Evolutionary conservation across 1,140 invertebrate species (phyloP).

Genomic region (Drosophila guanche): DNA sequence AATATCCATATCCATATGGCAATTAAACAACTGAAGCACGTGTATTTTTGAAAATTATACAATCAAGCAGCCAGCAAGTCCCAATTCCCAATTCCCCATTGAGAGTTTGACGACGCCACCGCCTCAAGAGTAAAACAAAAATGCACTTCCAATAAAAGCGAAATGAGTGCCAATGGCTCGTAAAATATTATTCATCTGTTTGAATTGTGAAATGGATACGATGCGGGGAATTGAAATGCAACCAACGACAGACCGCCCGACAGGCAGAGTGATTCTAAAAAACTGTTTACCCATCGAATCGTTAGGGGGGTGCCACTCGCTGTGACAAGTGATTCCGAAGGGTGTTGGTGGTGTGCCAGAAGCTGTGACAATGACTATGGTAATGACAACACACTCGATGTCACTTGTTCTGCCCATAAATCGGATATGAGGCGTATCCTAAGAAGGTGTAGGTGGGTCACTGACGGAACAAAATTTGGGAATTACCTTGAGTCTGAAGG

Average conservation of each 20-base stretch:
- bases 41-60: slow-evolving; percentile 1
- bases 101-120: too few species aligned
- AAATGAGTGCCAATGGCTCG: not conserved
- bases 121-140: slow-evolving; percentile 8
- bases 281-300: not conserved
- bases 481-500: too few species aligned
- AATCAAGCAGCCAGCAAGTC: not conserved
- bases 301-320: slow-evolving; percentile 16
- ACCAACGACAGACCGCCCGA: slow-evolving; percentile 16
- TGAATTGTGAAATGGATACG: slow-evolving; percentile 31
- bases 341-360: not conserved
- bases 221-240: slow-evolving; percentile 22
- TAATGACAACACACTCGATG: slow-evolving; percentile 33
- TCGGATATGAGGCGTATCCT: not conserved
- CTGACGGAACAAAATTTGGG: too few species aligned
- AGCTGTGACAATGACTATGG: slow-evolving; percentile 23
- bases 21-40: slow-evolving; percentile 19
- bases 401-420: slow-evolving; percentile 13
- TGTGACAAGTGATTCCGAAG: slow-evolving; percentile 6
- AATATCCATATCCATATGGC: slow-evolving; percentile 18
- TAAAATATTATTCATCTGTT: slow-evolving; percentile 26
- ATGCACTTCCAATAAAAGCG: slow-evolving; percentile 3
- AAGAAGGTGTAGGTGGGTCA: too few species aligned
- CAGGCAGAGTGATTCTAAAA: slow-evolving; percentile 2
- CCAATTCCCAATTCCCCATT: not conserved